These are phyloP conservation scores for Rhinella marina DNA, from an alignment of 2,797 vertebrate genomes.

Conservation along the genomic window DNA sequence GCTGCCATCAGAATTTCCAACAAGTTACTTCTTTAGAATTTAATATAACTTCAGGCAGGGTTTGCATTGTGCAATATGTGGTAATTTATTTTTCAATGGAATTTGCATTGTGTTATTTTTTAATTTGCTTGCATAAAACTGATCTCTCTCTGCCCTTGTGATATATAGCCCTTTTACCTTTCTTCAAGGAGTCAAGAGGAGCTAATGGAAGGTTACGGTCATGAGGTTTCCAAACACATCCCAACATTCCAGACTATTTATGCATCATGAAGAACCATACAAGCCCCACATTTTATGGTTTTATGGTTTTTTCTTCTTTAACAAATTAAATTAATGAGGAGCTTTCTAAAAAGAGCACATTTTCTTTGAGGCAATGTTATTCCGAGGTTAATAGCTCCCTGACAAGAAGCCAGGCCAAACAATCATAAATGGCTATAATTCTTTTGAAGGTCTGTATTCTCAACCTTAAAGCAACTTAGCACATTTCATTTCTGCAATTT, in stretches of 20 bases:
- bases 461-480: constrained; percentile 67
- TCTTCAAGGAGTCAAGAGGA: constrained; percentile 41
- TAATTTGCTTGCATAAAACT: constrained; percentile 32
- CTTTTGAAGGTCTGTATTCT: constrained; percentile 69
- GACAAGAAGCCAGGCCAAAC: constrained; percentile 75
- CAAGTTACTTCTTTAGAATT: constrained; percentile 26
- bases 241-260: constrained; percentile 65
- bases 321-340: constrained; percentile 72
- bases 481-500: constrained; percentile 63
- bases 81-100: constrained; percentile 10
- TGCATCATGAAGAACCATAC: constrained; percentile 50
- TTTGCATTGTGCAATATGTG: background rate
- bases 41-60: constrained; percentile 17
- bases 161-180: constrained; percentile 54
- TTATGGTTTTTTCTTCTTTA: constrained; percentile 65
- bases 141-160: constrained; percentile 35
- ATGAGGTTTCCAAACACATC: constrained; percentile 52
- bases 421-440: constrained; percentile 74
- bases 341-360: constrained; percentile 70
- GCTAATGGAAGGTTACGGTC: constrained; percentile 54
- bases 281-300: constrained; percentile 65
- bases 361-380: constrained; percentile 72
- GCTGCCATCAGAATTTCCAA: constrained; percentile 35
- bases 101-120: constrained; percentile 29
- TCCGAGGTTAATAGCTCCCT: constrained; percentile 76